Evolutionary conservation across 2,113 vertebrate species (phyloP), one percentile per base, ranked within the genome.

Genomic region (Mus musculus): DNA sequence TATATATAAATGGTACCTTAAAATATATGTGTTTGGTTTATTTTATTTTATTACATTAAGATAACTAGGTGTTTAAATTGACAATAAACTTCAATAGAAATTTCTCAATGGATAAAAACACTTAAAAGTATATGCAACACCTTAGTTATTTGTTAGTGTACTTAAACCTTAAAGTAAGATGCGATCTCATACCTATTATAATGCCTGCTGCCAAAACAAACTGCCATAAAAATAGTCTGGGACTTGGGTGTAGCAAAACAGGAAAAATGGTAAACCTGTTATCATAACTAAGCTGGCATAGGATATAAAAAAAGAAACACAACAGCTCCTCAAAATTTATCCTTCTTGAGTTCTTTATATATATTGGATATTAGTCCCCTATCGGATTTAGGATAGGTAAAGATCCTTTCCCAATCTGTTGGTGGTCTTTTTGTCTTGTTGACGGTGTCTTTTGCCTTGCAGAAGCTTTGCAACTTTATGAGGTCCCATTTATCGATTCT

Each of bases 31-130:
- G 36, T 84, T 84, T 84, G 56, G 56, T 85, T 65, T 33, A 30
- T 85, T 63, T 84, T 84, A 84, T 84, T 85, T 39, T 46, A 26
- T 46, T 46, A 46, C 65, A 46, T 16, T 85, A 46, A 65, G 13
- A 84, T 36, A 72, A 91, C 13, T 73, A 75, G 14, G 39, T 80
- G 14, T 67, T 19, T 54, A 39, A 56, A 42, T 39, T 26, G n/a
- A 16, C 56, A 80, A 92, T 52, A 1, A 20, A 72, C 33, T 84
- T 93, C 22, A 71, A 93, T 3, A 87, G 39, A 87, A 0, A 89
- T 89, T 75, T 89, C 14, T 67, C 49, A 36, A 93, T 89, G 82
- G 36, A 91, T 84, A 88, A 63, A 96, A 93, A 75, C 5, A 85
- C 36, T 59, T 67, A 12, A 91, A 86, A 80, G 84, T 12, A 61